These are phyloP conservation scores for Aphidius gifuensis DNA, from an alignment of 1,140 invertebrate genomes.

Conservation along the genomic window DNA sequence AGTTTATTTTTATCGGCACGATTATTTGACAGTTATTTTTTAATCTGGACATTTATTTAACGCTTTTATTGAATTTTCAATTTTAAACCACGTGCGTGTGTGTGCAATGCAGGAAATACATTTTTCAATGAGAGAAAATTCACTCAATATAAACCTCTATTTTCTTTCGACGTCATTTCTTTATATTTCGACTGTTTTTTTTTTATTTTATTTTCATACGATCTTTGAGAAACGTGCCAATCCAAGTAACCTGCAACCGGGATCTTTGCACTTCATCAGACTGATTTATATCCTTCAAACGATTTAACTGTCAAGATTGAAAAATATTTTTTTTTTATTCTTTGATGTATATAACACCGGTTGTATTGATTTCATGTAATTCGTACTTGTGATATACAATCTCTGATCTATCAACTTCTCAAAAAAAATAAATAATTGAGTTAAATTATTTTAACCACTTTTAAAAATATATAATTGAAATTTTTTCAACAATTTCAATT, in stretches of 20 bases:
- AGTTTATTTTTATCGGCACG: too few species aligned
- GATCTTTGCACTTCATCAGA: conserved; percentile 28
- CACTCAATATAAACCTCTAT: conserved; percentile 15
- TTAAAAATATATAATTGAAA: too few species aligned
- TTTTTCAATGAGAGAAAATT: conserved; percentile 37
- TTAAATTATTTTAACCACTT: too few species aligned
- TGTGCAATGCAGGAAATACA: conserved; percentile 21
- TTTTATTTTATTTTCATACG: conserved; percentile 2
- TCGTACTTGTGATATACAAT: too few species aligned
- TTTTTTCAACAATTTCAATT: too few species aligned
- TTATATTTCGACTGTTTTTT: not conserved
- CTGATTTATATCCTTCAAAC: conserved; percentile 24
- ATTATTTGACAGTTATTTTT: conserved; percentile 20
- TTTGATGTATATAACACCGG: too few species aligned
- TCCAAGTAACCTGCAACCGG: conserved; percentile 14
- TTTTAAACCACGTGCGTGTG: conserved; percentile 11
- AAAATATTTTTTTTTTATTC: too few species aligned
- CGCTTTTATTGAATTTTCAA: conserved; percentile 21
- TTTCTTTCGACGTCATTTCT: conserved; percentile 11
- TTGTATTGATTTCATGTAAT: too few species aligned
- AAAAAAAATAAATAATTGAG: too few species aligned
- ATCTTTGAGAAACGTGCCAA: conserved; percentile 17
- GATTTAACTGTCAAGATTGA: not conserved
- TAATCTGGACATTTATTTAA: conserved; percentile 46
- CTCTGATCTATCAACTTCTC: too few species aligned